Base-by-base conservation (phyloP, 2,888 invertebrate species). In the Ptilodon capucinus region DNA sequence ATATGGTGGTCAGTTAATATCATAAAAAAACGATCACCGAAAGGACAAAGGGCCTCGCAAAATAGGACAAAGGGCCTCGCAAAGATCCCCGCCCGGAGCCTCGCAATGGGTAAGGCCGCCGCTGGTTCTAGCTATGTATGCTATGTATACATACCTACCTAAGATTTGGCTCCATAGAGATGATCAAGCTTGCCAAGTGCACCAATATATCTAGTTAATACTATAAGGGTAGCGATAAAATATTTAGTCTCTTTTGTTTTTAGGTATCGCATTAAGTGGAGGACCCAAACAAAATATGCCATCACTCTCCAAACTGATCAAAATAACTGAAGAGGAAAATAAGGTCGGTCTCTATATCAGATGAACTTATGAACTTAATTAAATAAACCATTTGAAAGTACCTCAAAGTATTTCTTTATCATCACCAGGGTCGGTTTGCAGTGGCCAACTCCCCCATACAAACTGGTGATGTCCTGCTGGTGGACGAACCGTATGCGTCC, bases 401-500 rank as follows among this genome's bases (percentile, higher is more conserved):
- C 7, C 6, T 7, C 17, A 25, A 14, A 3, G n/a, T 25, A n/a
- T 14, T 23, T 23, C n/a, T 30, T 14, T 13, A 13, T 14, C 14
- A 43, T 14, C 17, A n/a, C 21, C 21, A 91, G 91, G 97, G 97
- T 9, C 92, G 95, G 19, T 95, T 93, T 70, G 93, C 94, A 0
- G 92, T 95, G 0, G 95, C 97, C 3, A 91, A 88, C 42, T 84
- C 90, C 8, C 71, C 84, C 0, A 92, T 95, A 30, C 86, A 87
- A 54, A 93, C 95, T 0, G 97, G 97, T 0, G 95, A 96, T 71
- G 92, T 93, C 0, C 78, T 97, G 11, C 87, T 95, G 0, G 92
- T 93, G 1, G 97, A 97, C 77, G 83, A 90, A 25, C 95, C 97
- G 0, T 94, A 94, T 60, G 95, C 95, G 0, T 94, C 96, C 0